phyloP scores from a whole-genome alignment of 2,797 vertebrate species.

The Acanthiza pusilla region DNA sequence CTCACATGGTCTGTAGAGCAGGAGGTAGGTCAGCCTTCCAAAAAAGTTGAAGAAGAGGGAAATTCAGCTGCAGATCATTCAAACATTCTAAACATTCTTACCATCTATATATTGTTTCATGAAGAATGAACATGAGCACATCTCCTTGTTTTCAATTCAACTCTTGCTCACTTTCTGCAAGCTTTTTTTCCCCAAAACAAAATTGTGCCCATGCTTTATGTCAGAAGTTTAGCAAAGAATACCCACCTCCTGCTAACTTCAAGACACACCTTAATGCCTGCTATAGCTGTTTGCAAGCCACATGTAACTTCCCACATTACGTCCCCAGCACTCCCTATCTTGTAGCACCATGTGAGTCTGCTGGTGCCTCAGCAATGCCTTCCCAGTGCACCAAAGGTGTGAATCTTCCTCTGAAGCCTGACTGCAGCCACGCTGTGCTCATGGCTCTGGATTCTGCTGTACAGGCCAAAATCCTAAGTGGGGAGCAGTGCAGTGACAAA shows the following conservation, averaged over 20 bases:
- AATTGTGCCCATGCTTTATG: background rate
- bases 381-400: fast-evolving
- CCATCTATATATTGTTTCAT: fast-evolving
- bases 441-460: background rate
- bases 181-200: fast-evolving
- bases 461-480: background rate
- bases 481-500: background rate
- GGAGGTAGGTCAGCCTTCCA: background rate
- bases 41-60: background rate
- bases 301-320: background rate
- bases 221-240: background rate
- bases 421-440: fast-evolving
- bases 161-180: background rate
- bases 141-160: background rate
- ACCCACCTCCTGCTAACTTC: background rate
- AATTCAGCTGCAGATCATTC: background rate
- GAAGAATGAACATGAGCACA: background rate
- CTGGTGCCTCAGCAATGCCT: background rate
- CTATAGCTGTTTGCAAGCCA: background rate
- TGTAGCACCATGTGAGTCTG: background rate
- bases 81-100: background rate
- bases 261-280: background rate
- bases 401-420: background rate
- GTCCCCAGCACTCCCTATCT: background rate
- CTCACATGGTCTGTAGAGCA: background rate